phyloP scores from a whole-genome alignment of 2,888 invertebrate genomes.

The Thera obeliscata region DNA sequence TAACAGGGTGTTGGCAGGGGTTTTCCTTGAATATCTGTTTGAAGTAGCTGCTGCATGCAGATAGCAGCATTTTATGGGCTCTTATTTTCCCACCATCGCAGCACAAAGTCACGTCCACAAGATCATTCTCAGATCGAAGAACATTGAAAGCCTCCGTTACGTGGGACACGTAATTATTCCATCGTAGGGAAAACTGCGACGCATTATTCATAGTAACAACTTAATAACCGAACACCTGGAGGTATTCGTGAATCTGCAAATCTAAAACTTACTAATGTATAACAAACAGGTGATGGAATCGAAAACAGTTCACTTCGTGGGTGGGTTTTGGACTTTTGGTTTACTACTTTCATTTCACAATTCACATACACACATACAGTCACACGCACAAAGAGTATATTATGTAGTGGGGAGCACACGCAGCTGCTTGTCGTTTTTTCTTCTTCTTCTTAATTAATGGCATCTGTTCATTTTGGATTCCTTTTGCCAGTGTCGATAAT shows the following conservation, averaged over 20 bases:
- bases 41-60: conserved; percentile 93
- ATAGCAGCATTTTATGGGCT: conserved; percentile 93
- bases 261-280: not conserved
- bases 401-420: no score
- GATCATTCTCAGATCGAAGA: conserved; percentile 87
- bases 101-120: conserved; percentile 93
- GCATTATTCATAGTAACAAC: conserved; percentile 80
- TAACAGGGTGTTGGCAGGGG: conserved; percentile 91
- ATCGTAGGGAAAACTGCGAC: conserved; percentile 93
- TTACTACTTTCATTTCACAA: conserved; percentile 22
- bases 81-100: conserved; percentile 93
- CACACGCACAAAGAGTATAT: no score
- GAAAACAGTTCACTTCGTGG: conserved; percentile 14
- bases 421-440: conserved; percentile 2
- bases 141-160: conserved; percentile 92
- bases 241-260: not conserved
- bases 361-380: no score
- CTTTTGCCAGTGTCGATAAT: no score
- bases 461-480: no score
- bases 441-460: no score
- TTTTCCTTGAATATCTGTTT: conserved; percentile 89
- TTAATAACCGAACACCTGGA: conserved; percentile 8
- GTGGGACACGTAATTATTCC: conserved; percentile 93
- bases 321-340: not conserved
- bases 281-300: not conserved